Evolutionary conservation across 2,797 vertebrate genomes (phyloP), one percentile per base, ranked within the genome.

Genomic region (Sebastes diaconus): DNA sequence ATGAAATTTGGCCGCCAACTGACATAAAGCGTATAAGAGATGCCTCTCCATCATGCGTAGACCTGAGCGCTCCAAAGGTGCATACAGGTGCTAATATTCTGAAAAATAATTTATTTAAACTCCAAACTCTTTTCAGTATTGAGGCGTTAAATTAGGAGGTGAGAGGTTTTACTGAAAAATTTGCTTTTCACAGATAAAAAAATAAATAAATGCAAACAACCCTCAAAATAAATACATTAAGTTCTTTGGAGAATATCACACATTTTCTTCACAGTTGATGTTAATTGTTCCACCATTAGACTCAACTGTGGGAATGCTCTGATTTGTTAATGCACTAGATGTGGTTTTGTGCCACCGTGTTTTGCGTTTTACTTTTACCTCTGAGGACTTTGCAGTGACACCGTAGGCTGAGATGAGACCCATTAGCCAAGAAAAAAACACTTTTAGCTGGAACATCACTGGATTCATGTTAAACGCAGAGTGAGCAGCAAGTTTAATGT

Each of bases 301-400:
- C 57, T 32, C 50, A 65, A 54, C 8, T 73, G 61, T 8, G 22
- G 18, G 5, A 24, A 42, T n/a, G 25, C 61, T 42, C 6, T 66
- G 30, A 59, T 65, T 65, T 77, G 68, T 77, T 65, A 32, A 65
- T 77, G 63, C 39, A 18, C 72, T 77, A 32, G 67, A 59, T 39
- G 46, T 79, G 9, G 8, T 69, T 68, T 29, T 75, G 14, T 74
- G 36, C 25, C n/a, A 57, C 25, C 10, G 11, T 66, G 69, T 61
- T 8, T 8, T 61, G 39, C 13, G 3, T 71, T 65, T 75, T 39
- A 64, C 54, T n/a, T 73, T 83, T 50, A 55, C 36, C 20, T 54
- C 63, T 61, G 39, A 78, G 63, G 77, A 64, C 65, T 84, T 36
- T 64, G 50, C 55, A 72, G 30, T 75, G 77, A 65, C 67, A 75